Percentiles rank a stretch among this genome's conserved stretches.
These are phyloP conservation scores for Tethea ocularis DNA, from an alignment of 2,888 invertebrate genomes.

Conservation along the genomic window DNA sequence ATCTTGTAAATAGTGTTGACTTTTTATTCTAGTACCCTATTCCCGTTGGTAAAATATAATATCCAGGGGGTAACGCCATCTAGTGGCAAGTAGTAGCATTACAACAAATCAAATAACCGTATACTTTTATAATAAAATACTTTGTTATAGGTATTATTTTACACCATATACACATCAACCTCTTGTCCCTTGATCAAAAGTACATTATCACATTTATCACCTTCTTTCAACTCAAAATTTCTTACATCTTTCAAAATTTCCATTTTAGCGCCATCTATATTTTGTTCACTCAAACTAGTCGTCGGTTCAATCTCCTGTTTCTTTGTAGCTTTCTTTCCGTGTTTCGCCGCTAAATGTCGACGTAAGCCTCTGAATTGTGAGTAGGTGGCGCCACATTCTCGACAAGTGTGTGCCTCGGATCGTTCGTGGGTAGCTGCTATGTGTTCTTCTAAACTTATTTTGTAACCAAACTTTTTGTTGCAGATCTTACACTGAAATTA, in stretches of 20 bases:
- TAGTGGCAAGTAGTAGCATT: background rate
- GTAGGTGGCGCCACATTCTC: constrained; percentile 63
- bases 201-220: constrained; percentile 24
- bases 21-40: constrained; percentile 12
- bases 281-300: constrained; percentile 14
- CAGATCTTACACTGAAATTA: constrained; percentile 68
- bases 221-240: constrained; percentile 33
- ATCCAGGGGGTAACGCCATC: background rate
- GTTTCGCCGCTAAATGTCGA: constrained; percentile 63
- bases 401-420: constrained; percentile 52
- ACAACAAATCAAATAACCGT: background rate
- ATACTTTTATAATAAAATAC: background rate
- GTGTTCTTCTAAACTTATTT: constrained; percentile 69
- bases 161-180: constrained; percentile 36
- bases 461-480: constrained; percentile 72
- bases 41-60: background rate
- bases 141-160: background rate
- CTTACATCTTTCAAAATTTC: constrained; percentile 25
- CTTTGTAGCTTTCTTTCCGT: constrained; percentile 34
- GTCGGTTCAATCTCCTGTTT: constrained; percentile 18
- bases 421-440: constrained; percentile 61
- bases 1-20: constrained; percentile 23
- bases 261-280: constrained; percentile 19
- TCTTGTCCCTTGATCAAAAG: constrained; percentile 31
- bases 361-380: constrained; percentile 55